Evolutionary conservation across 2,113 vertebrate genomes (phyloP), one percentile per base, ranked within the genome.

Genomic region (Melozone crissalis): DNA sequence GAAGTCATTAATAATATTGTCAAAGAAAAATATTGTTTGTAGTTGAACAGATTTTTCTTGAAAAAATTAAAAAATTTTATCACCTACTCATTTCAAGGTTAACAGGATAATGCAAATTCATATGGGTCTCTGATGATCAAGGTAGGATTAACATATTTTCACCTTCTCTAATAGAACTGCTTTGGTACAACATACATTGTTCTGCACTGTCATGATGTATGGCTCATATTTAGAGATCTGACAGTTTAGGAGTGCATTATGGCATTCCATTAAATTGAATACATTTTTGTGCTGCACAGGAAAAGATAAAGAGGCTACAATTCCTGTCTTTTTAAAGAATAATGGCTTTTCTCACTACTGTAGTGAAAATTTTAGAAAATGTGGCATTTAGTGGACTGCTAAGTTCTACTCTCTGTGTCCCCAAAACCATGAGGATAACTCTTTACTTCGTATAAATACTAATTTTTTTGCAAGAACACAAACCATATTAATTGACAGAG

Each of bases 101-200:
- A 96, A 95, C 88, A 94, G 75, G 92, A 31, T 88, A 94, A 94
- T 83, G 66, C 13, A 95, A 96, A 97, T 97, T 76, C 31, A 86
- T 84, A 93, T 52, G 10, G 66, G 62, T 96, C 65, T 62, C 66
- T 83, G 82, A 95, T 91, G 96, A 91, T 65, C 13, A 8, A 88
- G 69, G 84, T 75, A 92, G 81, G 74, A 97, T 97, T 96, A 97
- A 89, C 93, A 97, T 94, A 81, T 95, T 97, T 94, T 94, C 63
- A 93, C 37, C 31, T 94, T 95, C 72, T 92, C 49, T 94, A 76
- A 94, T 84, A 96, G 95, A 94, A 79, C 58, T 79, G 81, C 94
- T 96, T 69, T 80, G 49, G 54, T 93, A 90, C 24, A 93, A 86
- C 92, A 91, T 91, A 82, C 88, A 89, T 93, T 93, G 88, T 88